A percentile compares a stretch with the other conserved stretches of the same genome.
phyloP scores from a whole-genome alignment of 1,140 invertebrate species.

The Leptopilina clavipes region DNA sequence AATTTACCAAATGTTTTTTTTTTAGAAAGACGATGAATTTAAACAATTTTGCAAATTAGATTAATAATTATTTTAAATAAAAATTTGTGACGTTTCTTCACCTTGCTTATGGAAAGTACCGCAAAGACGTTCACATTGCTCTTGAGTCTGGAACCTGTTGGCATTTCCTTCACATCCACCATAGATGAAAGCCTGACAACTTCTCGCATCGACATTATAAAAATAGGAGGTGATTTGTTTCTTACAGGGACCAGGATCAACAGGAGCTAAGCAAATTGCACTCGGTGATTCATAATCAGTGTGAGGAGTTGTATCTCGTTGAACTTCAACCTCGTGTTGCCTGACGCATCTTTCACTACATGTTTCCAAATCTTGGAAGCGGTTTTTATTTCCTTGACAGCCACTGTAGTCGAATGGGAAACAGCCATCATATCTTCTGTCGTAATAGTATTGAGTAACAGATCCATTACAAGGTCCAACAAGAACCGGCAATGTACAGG shows the following conservation, averaged over 20 bases:
- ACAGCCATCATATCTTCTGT: slow-evolving; percentile 79
- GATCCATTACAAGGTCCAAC: slow-evolving; percentile 83
- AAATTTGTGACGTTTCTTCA: slow-evolving; percentile 61
- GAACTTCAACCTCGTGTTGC: slow-evolving; percentile 44
- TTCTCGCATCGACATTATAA: slow-evolving; percentile 79
- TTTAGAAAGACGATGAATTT: no score
- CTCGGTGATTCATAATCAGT: slow-evolving; percentile 41
- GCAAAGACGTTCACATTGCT: slow-evolving; percentile 88
- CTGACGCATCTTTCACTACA: slow-evolving; percentile 71
- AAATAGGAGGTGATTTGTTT: slow-evolving; percentile 82
- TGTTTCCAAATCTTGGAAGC: slow-evolving; percentile 74
- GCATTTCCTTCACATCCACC: slow-evolving; percentile 89
- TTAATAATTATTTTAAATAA: no score
- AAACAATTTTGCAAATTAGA: no score
- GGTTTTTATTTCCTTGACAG: slow-evolving; percentile 83
- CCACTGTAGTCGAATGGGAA: slow-evolving; percentile 82
- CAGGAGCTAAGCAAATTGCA: slow-evolving; percentile 77
- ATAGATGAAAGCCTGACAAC: slow-evolving; percentile 85
- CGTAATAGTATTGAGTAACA: slow-evolving; percentile 85
- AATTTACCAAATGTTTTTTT: no score
- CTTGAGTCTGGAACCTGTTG: slow-evolving; percentile 86
- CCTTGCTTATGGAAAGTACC: slow-evolving; percentile 83
- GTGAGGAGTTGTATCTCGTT: slow-evolving; percentile 37
- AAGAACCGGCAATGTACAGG: slow-evolving; percentile 83
- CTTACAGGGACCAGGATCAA: slow-evolving; percentile 84